These are phyloP conservation scores for Xenopus laevis DNA, from an alignment of 2,113 vertebrate genomes.

Conservation along the genomic window DNA sequence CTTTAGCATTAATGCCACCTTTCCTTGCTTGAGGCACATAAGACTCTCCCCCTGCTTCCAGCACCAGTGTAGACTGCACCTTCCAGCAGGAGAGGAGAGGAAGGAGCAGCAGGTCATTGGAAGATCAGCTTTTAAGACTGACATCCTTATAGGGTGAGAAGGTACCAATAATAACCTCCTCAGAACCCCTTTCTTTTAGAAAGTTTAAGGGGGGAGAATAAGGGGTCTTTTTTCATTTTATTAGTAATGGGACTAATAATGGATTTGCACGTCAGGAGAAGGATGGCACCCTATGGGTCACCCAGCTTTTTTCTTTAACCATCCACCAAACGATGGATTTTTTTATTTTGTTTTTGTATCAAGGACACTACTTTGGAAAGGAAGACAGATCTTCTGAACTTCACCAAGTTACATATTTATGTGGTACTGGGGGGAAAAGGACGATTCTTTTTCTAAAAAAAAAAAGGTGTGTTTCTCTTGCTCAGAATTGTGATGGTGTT, in stretches of 20 bases:
- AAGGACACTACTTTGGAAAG: conserved; percentile 60
- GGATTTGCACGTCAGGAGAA: conserved; percentile 82
- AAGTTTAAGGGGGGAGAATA: conserved; percentile 45
- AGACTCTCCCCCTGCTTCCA: conserved; percentile 11
- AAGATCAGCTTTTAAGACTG: conserved; percentile 48
- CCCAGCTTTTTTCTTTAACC: conserved; percentile 67
- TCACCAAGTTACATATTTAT: conserved; percentile 72
- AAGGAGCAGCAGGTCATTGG: conserved; percentile 31
- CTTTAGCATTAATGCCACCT: conserved; percentile 21
- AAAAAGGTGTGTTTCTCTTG: conserved; percentile 69
- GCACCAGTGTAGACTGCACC: conserved; percentile 8
- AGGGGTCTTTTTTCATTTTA: conserved; percentile 36
- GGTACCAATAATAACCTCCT: conserved; percentile 36
- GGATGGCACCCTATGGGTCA: conserved; percentile 56
- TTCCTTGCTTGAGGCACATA: conserved; percentile 3
- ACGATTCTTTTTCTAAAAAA: conserved; percentile 51
- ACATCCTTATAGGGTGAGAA: conserved; percentile 46
- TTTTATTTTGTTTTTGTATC: conserved; percentile 24
- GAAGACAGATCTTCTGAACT: conserved; percentile 53
- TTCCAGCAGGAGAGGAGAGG: conserved; percentile 35
- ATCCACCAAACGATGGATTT: conserved; percentile 67
- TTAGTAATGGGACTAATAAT: conserved; percentile 68
- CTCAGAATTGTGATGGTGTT: conserved; percentile 87
- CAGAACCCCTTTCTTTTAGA: conserved; percentile 45
- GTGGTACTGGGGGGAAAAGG: conserved; percentile 71